Base-by-base conservation (phyloP, 2,888 invertebrate genomes). In the Sarcophaga subvicina region DNA sequence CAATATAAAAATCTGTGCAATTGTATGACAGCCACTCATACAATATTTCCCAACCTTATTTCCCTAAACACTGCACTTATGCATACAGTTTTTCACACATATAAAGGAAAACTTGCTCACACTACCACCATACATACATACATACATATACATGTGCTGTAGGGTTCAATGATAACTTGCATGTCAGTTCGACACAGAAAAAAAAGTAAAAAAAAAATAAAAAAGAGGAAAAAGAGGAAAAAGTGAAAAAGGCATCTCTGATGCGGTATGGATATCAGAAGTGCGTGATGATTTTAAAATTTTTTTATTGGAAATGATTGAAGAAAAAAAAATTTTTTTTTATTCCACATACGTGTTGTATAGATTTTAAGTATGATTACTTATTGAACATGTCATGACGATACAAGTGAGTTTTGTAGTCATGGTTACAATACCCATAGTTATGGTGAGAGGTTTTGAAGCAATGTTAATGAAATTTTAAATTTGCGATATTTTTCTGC, bases 251-350 rank as follows among this genome's bases (percentile, higher is more conserved):
- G 69, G 54, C 49, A 76, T 69, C 11, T 37, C 63, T 37, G 37
- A 37, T 37, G 37, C 1, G 1, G 37, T 37, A 37, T 63, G n/a
- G 45, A 76, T 37, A 37, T 47, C 59, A 47, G 25, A 37, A 59
- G 59, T 76, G 82, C 82, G 82, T 76, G 64, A 77, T 76, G 70
- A 64, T 70, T 82, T 54, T 59, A 37, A 14, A 20, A 71, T 25
- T 66, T 67, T 49, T 10, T 75, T 22, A 3, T 37, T 37, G 37
- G 37, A 37, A 37, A 37, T 37, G 37, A 37, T 37, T 37, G 37
- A 37, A 37, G 37, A 37, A 37, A 37, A 37, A 37, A 37, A 6
- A 22, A 47, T 4, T 22, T 49, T 27, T 11, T 54, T 37, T 62
- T 49, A 69, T 27, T 67, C 20, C n/a, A 59, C 59, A 47, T 70